Base-by-base conservation (phyloP, 2,113 vertebrate genomes). In the Corythoichthys haematopterus region DNA sequence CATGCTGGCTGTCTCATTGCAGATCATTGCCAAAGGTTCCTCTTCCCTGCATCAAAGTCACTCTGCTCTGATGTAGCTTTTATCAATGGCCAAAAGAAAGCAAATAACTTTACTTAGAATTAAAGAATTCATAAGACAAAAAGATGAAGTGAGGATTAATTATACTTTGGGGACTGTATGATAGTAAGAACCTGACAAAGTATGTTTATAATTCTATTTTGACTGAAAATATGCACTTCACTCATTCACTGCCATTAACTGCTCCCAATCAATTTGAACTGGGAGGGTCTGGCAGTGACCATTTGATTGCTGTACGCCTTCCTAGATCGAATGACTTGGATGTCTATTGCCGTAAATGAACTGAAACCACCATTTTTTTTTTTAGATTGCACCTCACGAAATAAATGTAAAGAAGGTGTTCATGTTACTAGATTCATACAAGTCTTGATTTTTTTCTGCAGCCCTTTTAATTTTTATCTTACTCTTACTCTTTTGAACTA, bases 1-100 rank as follows among this genome's bases (percentile, higher is more conserved):
- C 71, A 53, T 76, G 69, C 83, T 85, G 84, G 80, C 85, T 80
- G 86, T 84, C 82, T 86, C 81, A 86, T 87, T 81, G 81, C 76
- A 85, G 76, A 74, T 64, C 77, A 47, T 74, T 87, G 88, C 88
- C 88, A 90, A 84, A 86, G 80, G 87, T 87, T 84, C 72, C 73
- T 87, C 79, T 85, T 76, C 79, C 67, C 82, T 76, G 85, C 85
- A 87, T 87, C 85, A 88, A 88, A 90, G 88, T 90, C 86, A 87
- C 81, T 88, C 80, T 48, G 69, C 79, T 87, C 85, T 85, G 82
- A 86, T 85, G 80, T 74, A 79, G 82, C 88, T 87, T 89, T 88
- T 85, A 89, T 89, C 86, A 85, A 87, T 84, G 75, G 85, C 88
- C 87, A 89, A 65, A 65, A 48, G 76, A 87, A 86, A 88, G 78